Evolutionary conservation across 2,797 vertebrate species (phyloP).

Genomic region (Anguilla megastoma): DNA sequence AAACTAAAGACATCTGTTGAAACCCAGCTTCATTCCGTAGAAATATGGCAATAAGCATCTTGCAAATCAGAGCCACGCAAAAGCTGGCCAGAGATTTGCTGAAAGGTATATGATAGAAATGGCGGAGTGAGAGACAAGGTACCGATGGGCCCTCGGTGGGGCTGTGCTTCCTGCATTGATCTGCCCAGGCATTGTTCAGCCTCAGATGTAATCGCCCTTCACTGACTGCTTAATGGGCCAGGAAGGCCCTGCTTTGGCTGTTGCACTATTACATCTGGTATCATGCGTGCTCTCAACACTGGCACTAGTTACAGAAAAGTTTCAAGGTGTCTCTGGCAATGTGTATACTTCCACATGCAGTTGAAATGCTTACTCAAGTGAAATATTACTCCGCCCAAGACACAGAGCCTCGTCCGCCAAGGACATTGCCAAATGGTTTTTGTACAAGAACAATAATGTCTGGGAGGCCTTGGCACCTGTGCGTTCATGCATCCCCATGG

Average conservation of each 20-base stretch:
- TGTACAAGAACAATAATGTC: background rate
- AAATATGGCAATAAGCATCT: slow-evolving; percentile 35
- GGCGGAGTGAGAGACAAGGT: background rate
- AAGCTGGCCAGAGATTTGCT: slow-evolving; percentile 5
- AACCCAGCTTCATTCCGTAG: slow-evolving; percentile 26
- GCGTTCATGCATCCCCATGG: background rate
- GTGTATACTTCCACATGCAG: background rate
- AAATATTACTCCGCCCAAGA: background rate
- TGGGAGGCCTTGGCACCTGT: background rate
- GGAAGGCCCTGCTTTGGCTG: background rate
- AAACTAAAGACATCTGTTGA: slow-evolving; percentile 47
- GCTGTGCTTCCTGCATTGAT: background rate
- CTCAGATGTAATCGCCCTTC: background rate
- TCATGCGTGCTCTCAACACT: background rate
- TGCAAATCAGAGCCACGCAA: slow-evolving; percentile 43
- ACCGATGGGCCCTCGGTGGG: background rate
- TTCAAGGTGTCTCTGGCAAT: background rate
- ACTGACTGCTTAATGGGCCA: background rate
- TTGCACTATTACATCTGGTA: background rate
- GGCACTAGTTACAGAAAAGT: background rate
- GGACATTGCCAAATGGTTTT: background rate
- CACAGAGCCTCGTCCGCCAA: background rate
- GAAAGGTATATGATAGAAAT: slow-evolving; percentile 1
- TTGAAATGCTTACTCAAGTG: background rate
- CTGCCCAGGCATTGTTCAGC: background rate